These are phyloP conservation scores for Galerucella calmariensis DNA, from an alignment of 2,888 invertebrate species.

Conservation along the genomic window DNA sequence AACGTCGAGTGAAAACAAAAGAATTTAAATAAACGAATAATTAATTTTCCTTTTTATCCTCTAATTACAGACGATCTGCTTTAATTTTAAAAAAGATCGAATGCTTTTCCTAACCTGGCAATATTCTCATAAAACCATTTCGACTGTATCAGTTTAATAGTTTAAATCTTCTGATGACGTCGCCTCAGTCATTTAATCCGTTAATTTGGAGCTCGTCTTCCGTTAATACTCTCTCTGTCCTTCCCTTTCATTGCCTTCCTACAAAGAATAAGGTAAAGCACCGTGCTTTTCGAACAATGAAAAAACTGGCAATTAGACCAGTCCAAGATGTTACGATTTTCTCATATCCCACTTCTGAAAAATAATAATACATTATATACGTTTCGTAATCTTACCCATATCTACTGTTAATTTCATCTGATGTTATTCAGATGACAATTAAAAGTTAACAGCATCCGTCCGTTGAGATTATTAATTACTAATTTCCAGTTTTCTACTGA, in stretches of 20 bases:
- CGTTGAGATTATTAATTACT: no score
- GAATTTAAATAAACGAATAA: constrained; percentile 6
- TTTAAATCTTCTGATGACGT: constrained; percentile 51
- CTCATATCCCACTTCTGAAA: no score
- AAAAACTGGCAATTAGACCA: constrained; percentile 29
- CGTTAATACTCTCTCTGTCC: constrained; percentile 42
- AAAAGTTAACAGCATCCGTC: no score
- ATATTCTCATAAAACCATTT: constrained; percentile 33
- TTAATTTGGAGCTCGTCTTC: constrained; percentile 50
- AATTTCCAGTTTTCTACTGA: no score
- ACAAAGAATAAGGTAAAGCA: constrained; percentile 51
- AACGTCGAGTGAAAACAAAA: not conserved
- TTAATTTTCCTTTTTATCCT: not conserved
- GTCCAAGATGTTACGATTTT: not conserved
- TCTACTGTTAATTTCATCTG: no score
- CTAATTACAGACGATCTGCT: constrained; percentile 12
- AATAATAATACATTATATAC: no score
- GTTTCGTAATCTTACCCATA: no score
- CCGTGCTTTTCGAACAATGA: constrained; percentile 44
- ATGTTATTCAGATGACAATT: no score
- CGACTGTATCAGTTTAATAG: constrained; percentile 49
- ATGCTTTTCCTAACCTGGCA: constrained; percentile 17
- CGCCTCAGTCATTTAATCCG: constrained; percentile 50
- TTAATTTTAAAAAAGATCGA: constrained; percentile 20
- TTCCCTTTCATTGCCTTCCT: constrained; percentile 46